Evolutionary conservation across 1,140 invertebrate species (phyloP).

Genomic region (Zaprionus davidi): DNA sequence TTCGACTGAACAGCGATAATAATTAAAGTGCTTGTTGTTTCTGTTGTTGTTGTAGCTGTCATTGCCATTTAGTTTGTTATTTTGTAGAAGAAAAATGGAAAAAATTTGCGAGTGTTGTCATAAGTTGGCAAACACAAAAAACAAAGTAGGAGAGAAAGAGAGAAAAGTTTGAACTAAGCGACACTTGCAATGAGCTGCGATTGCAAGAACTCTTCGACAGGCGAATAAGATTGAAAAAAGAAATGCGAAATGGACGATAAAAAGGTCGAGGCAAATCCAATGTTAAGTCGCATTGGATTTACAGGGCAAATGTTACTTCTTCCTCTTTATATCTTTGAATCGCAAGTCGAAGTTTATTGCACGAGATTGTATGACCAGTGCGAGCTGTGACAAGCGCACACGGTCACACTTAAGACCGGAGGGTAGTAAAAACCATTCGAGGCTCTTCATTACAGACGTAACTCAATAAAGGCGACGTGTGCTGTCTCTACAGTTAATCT

Average conservation of each 20-base stretch:
- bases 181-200: slow-evolving; percentile 14
- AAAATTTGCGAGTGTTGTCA: slow-evolving; percentile 22
- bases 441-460: background rate
- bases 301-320: background rate
- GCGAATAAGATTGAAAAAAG: slow-evolving; percentile 11
- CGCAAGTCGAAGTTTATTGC: background rate
- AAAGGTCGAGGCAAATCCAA: slow-evolving; percentile 15
- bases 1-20: background rate
- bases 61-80: background rate
- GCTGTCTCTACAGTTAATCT: slow-evolving; percentile 32
- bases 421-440: background rate
- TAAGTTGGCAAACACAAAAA: slow-evolving; percentile 13
- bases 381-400: background rate
- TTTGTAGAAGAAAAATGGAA: slow-evolving; percentile 2
- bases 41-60: background rate
- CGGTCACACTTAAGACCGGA: background rate
- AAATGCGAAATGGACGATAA: background rate
- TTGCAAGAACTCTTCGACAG: background rate
- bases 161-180: slow-evolving; percentile 4
- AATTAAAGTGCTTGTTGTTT: slow-evolving; percentile 22
- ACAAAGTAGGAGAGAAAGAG: background rate
- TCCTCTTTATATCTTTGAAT: background rate
- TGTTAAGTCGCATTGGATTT: slow-evolving; percentile 6
- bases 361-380: background rate
- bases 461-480: slow-evolving; percentile 6